A percentile compares a stretch with the other conserved stretches of the same genome.
Conservation (phyloP, 2,113 vertebrate genomes). For the Rhinopomastus cyanomelas region DNA sequence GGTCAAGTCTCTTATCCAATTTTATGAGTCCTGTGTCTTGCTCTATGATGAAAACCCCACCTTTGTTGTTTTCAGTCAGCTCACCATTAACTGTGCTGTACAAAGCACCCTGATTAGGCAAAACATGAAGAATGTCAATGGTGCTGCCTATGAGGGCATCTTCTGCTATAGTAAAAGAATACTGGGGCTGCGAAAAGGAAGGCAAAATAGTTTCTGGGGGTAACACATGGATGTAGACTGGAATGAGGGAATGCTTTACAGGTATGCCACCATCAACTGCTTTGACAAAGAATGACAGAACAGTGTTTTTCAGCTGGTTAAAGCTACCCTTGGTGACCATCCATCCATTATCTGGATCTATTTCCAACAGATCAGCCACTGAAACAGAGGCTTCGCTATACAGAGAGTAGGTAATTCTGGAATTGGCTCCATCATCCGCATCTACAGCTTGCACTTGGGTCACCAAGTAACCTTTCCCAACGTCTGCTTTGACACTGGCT, state of each 20-base stretch:
- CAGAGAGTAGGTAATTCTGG: slow-evolving; percentile 90
- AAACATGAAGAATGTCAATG: slow-evolving; percentile 83
- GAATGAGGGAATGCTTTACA: slow-evolving; percentile 87
- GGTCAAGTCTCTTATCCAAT: slow-evolving; percentile 91
- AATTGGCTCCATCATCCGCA: slow-evolving; percentile 87
- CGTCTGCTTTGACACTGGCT: slow-evolving; percentile 90
- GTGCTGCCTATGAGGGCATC: slow-evolving; percentile 86
- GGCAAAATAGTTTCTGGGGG: slow-evolving; percentile 85
- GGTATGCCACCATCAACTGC: slow-evolving; percentile 92
- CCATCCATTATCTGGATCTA: slow-evolving; percentile 97
- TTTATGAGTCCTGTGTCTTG: slow-evolving; percentile 88
- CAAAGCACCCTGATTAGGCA: slow-evolving; percentile 71
- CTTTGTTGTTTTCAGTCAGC: slow-evolving; percentile 86
- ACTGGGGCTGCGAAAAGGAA: slow-evolving; percentile 89
- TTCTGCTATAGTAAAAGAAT: slow-evolving; percentile 86
- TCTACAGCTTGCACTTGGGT: slow-evolving; percentile 92
- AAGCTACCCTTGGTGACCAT: slow-evolving; percentile 95
- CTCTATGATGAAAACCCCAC: slow-evolving; percentile 87
- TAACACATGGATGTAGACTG: slow-evolving; percentile 94
- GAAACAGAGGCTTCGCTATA: slow-evolving; percentile 91
- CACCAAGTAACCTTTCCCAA: slow-evolving; percentile 87
- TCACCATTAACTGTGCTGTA: slow-evolving; percentile 88
- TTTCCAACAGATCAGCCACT: slow-evolving; percentile 90
- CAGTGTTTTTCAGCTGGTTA: slow-evolving; percentile 86
- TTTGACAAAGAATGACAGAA: slow-evolving; percentile 95